Evolutionary conservation across 2,113 vertebrate species (phyloP).

Genomic region (Thunnus maccoyii): DNA sequence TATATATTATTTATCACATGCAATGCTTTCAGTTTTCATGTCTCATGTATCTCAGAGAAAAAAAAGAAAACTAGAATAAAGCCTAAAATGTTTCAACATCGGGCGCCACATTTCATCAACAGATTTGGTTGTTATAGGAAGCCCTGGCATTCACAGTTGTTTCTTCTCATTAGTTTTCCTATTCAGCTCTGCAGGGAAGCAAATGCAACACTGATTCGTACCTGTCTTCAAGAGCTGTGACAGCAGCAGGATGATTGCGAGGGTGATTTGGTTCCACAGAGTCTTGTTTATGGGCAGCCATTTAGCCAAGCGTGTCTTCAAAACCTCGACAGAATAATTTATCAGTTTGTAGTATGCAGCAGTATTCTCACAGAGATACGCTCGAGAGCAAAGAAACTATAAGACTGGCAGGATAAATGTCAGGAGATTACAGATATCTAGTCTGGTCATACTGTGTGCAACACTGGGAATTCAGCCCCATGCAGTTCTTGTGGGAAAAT

Average conservation of each 20-base stretch:
- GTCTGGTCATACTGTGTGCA: slow-evolving; percentile 20
- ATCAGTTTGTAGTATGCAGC: slow-evolving; percentile 38
- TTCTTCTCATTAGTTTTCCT: slow-evolving; percentile 5
- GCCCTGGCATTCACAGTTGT: slow-evolving; percentile 19
- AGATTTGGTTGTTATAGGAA: slow-evolving; percentile 21
- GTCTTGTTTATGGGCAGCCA: slow-evolving; percentile 64
- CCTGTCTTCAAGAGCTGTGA: slow-evolving; percentile 57
- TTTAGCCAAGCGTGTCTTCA: slow-evolving; percentile 59
- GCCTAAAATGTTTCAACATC: slow-evolving; percentile 15
- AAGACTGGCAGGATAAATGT: slow-evolving; percentile 42
- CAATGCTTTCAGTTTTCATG: slow-evolving; percentile 1
- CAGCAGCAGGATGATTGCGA: slow-evolving; percentile 54
- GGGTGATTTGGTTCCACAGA: slow-evolving; percentile 57
- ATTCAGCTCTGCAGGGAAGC: slow-evolving; percentile 43
- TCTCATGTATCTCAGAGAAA: neutral
- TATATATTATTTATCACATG: slow-evolving; percentile 37
- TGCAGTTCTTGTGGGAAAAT: slow-evolving; percentile 18
- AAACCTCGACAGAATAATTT: slow-evolving; percentile 62
- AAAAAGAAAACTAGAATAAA: slow-evolving; percentile 24
- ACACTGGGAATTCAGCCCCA: slow-evolving; percentile 35
- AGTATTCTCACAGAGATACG: slow-evolving; percentile 40
- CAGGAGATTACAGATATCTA: slow-evolving; percentile 53
- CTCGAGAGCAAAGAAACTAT: slow-evolving; percentile 25
- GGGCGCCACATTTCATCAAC: slow-evolving; percentile 12
- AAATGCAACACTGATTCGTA: slow-evolving; percentile 37